These are phyloP conservation scores for Leptosomus discolor DNA, from an alignment of 2,113 vertebrate genomes.

Conservation along the genomic window DNA sequence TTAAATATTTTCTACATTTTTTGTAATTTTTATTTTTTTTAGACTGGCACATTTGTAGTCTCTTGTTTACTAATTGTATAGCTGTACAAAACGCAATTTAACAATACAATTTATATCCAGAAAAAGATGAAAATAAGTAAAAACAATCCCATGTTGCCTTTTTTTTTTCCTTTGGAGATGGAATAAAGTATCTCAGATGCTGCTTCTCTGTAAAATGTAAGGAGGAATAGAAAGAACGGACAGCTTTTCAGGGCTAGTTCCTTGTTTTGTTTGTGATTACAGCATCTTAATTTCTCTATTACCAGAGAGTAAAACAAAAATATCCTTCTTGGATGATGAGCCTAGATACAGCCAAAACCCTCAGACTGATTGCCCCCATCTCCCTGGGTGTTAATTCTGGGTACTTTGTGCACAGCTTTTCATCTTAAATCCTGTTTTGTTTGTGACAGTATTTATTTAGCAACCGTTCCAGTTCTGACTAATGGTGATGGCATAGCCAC, in stretches of 20 bases:
- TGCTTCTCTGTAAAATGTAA: neutral
- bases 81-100: neutral
- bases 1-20: neutral
- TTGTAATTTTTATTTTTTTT: neutral
- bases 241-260: neutral
- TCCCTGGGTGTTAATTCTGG: neutral
- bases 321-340: neutral
- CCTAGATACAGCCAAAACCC: neutral
- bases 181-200: neutral
- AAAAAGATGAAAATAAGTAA: neutral
- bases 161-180: neutral
- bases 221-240: neutral
- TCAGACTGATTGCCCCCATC: neutral
- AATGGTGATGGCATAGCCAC: slow-evolving; percentile 8
- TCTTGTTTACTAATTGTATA: neutral
- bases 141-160: neutral
- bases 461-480: neutral
- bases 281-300: neutral
- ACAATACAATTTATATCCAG: neutral
- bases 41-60: neutral
- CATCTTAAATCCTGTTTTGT: slow-evolving; percentile 9
- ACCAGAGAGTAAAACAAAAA: neutral
- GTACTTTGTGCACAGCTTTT: slow-evolving; percentile 19
- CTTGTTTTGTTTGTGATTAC: neutral
- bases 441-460: slow-evolving; percentile 41